Evolutionary conservation across 2,888 invertebrate genomes (phyloP).

Genomic region (Drosophila hamatofila): DNA sequence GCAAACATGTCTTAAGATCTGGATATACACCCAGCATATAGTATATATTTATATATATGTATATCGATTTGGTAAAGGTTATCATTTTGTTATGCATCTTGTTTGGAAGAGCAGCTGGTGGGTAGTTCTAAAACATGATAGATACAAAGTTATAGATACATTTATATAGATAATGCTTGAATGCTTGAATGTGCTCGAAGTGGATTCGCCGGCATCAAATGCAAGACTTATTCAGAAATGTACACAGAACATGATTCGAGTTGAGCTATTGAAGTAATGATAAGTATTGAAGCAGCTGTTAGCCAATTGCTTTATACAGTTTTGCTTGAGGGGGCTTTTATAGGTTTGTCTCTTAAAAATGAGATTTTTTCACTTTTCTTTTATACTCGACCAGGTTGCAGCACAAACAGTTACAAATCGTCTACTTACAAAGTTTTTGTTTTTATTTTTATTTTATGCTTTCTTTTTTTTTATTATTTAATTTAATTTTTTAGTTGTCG

Average conservation of each 20-base stretch:
- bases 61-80: constrained; percentile 41
- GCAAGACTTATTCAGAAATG: constrained; percentile 32
- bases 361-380: constrained; percentile 21
- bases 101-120: constrained; percentile 73
- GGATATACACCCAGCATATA: constrained; percentile 34
- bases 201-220: constrained; percentile 42
- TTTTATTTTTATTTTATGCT: constrained; percentile 3
- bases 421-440: constrained; percentile 47
- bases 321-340: constrained; percentile 15
- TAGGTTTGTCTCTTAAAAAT: not conserved
- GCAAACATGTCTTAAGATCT: constrained; percentile 62
- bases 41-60: constrained; percentile 8
- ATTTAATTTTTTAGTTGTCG: constrained; percentile 31
- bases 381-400: constrained; percentile 80
- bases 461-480: not conserved
- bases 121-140: constrained; percentile 61
- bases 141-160: constrained; percentile 40
- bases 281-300: constrained; percentile 40
- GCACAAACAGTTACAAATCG: constrained; percentile 72
- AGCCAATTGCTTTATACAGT: constrained; percentile 52
- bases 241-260: constrained; percentile 15
- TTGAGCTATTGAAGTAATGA: constrained; percentile 13
- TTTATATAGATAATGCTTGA: constrained; percentile 26
- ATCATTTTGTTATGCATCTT: constrained; percentile 48
- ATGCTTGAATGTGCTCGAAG: constrained; percentile 30